Conservation (phyloP, 2,888 invertebrate species). For the Hyposoter dolosus region DNA sequence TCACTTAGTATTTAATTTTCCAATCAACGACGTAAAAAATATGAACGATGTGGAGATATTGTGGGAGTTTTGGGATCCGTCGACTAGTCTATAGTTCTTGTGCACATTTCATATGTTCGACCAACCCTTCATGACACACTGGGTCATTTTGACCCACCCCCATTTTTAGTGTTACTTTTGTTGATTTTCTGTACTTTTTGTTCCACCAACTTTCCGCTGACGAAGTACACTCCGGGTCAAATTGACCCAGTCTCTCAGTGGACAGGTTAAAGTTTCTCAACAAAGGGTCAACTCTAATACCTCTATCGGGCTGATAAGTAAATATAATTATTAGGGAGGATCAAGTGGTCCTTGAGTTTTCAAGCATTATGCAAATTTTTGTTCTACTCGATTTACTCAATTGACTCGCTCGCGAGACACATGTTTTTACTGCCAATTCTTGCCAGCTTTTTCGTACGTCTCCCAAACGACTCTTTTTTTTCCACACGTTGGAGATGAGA, state of each 20-base stretch:
- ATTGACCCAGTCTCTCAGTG: background rate
- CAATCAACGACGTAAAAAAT: background rate
- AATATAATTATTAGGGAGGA: background rate
- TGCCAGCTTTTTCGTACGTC: slow-evolving; percentile 4
- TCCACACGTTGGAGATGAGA: slow-evolving; percentile 22
- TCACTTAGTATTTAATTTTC: background rate
- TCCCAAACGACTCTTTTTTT: background rate
- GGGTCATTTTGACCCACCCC: background rate
- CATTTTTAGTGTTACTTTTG: background rate
- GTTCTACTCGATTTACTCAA: background rate
- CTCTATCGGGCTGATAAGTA: slow-evolving; percentile 8
- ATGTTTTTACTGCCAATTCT: background rate
- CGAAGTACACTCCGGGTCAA: background rate
- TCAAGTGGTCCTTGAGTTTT: background rate
- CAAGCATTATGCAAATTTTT: background rate
- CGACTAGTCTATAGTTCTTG: slow-evolving; percentile 36
- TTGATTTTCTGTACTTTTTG: no score
- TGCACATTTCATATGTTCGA: background rate
- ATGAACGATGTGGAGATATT: slow-evolving; percentile 15
- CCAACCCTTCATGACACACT: background rate
- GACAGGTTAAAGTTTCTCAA: no score
- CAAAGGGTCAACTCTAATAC: background rate
- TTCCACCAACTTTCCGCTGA: no score
- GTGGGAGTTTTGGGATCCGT: slow-evolving; percentile 12
- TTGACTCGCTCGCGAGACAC: background rate